A percentile compares a stretch with the other conserved stretches of the same genome.
These are phyloP conservation scores for Polymixis flavicincta DNA, from an alignment of 2,888 invertebrate genomes.

Conservation along the genomic window DNA sequence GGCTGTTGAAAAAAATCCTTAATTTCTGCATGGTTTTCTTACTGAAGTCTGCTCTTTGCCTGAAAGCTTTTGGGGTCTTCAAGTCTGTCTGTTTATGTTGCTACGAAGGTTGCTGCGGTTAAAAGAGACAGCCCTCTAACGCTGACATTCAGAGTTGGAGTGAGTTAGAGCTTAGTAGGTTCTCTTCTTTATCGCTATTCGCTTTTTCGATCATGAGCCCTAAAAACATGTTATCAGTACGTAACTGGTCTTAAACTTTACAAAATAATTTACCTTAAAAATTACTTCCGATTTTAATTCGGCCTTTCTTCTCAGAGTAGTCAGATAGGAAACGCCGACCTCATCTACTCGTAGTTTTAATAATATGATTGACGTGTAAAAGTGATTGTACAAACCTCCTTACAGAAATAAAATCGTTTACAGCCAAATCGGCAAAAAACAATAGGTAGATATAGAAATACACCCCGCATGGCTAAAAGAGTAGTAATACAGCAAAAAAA, in stretches of 20 bases:
- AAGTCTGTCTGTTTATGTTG: no score
- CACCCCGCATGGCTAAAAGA: background rate
- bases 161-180: background rate
- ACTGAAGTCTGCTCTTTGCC: background rate
- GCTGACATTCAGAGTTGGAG: background rate
- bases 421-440: background rate
- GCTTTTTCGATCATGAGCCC: no score
- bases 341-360: no score
- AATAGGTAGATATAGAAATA: background rate
- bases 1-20: background rate
- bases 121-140: background rate
- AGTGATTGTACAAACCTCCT: no score
- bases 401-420: no score
- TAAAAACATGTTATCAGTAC: background rate
- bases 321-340: no score
- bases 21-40: background rate
- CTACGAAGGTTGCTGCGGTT: background rate
- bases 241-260: background rate
- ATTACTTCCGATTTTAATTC: no score
- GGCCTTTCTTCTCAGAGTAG: no score
- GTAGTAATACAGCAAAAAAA: no score
- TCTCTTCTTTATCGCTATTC: background rate
- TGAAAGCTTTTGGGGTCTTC: background rate
- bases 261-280: background rate
- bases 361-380: no score